Conservation (phyloP, 2,888 invertebrate genomes). For the Coecobrya sp. region DNA sequence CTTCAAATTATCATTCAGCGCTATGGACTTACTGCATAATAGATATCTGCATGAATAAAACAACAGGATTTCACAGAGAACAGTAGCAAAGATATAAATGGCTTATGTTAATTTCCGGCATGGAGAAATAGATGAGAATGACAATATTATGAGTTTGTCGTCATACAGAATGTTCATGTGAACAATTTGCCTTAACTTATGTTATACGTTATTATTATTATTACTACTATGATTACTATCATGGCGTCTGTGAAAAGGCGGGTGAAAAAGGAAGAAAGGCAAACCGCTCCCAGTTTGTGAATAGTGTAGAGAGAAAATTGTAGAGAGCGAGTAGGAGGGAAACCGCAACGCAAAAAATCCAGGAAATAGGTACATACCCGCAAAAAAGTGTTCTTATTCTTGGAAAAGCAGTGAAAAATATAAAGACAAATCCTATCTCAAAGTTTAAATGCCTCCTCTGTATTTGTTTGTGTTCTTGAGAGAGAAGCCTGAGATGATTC, state of each 20-base stretch:
- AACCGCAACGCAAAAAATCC: not conserved
- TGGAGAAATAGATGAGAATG: not conserved
- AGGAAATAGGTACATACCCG: not conserved
- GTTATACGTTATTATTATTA: not conserved
- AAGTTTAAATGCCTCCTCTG: not conserved
- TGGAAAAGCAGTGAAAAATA: not conserved
- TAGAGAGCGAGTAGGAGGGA: not conserved
- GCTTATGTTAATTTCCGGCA: not conserved
- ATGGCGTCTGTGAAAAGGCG: not conserved
- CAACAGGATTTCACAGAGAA: slow-evolving; percentile 33
- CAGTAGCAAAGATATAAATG: not conserved
- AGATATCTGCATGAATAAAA: slow-evolving; percentile 61
- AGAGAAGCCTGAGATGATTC: not conserved
- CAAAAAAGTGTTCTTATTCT: not conserved
- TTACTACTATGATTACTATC: not conserved
- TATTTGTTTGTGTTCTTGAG: not conserved
- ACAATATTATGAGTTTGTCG: not conserved
- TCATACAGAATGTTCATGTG: not conserved
- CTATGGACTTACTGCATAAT: slow-evolving; percentile 36
- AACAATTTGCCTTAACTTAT: not conserved
- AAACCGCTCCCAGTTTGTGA: not conserved
- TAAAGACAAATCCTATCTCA: not conserved
- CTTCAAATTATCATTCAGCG: slow-evolving; percentile 51
- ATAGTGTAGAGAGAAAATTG: not conserved
- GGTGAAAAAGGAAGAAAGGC: not conserved